Conservation (phyloP, 2,113 vertebrate genomes). For the Gymnogyps californianus region DNA sequence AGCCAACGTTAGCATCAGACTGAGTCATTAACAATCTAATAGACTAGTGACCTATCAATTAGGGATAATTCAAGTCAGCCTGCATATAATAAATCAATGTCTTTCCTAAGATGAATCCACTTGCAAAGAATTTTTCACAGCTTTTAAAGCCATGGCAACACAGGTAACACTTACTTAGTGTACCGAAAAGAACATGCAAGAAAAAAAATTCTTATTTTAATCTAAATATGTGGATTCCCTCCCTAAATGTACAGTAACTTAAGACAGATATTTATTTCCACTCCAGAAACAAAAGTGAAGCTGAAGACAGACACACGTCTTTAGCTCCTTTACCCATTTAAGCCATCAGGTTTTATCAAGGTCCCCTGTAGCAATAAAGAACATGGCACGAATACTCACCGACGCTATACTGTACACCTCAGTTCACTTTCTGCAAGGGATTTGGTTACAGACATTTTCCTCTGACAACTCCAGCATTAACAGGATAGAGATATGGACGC, state of each 20-base stretch:
- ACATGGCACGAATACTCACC: not conserved
- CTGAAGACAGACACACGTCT: not conserved
- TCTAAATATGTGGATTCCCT: not conserved
- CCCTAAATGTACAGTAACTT: fast-evolving
- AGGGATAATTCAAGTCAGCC: not conserved
- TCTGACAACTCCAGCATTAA: not conserved
- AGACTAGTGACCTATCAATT: not conserved
- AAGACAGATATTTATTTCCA: not conserved
- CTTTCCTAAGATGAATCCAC: not conserved
- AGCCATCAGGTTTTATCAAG: not conserved
- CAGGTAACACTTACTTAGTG: not conserved
- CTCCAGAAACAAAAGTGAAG: not conserved
- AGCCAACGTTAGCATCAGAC: not conserved
- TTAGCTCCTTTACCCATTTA: not conserved
- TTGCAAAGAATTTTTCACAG: not conserved
- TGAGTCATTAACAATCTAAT: not conserved
- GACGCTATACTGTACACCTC: fast-evolving
- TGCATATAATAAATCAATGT: not conserved
- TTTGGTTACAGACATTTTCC: not conserved
- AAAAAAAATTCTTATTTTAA: not conserved
- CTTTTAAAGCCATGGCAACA: not conserved
- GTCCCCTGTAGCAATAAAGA: not conserved
- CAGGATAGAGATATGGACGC: not conserved
- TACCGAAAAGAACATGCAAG: not conserved
- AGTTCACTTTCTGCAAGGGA: not conserved